Conservation (phyloP, 2,797 vertebrate genomes). For the Pseudomugil tenellus region DNA sequence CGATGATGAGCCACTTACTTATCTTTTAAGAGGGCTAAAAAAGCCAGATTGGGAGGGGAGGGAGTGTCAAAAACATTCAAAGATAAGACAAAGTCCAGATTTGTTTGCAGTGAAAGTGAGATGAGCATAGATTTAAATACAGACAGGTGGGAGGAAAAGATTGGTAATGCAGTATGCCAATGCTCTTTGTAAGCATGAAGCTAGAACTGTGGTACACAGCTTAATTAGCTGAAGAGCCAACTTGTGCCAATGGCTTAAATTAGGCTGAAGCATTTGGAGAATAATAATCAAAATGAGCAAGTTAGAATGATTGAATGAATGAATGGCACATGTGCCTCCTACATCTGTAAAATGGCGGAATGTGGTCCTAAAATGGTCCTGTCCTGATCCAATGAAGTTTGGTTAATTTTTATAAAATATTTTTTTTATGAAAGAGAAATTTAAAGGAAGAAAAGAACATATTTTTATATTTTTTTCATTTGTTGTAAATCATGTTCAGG, state of each 20-base stretch:
- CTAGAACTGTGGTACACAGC: constrained; percentile 42
- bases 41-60: constrained; percentile 59
- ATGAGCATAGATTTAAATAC: constrained; percentile 58
- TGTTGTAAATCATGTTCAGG: no score
- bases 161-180: constrained; percentile 42
- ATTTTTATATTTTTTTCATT: no score
- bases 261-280: constrained; percentile 56
- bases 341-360: constrained; percentile 52
- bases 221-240: constrained; percentile 68
- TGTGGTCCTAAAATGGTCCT: constrained; percentile 25
- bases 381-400: constrained; percentile 15
- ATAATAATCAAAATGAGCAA: constrained; percentile 59
- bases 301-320: constrained; percentile 29
- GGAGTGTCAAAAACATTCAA: constrained; percentile 61
- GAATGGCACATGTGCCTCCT: constrained; percentile 34
- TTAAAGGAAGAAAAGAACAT: neutral
- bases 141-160: constrained; percentile 68
- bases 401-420: constrained; percentile 12
- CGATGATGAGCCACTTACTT: constrained; percentile 72
- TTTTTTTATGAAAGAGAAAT: constrained; percentile 9
- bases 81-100: constrained; percentile 70
- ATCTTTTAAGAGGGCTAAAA: constrained; percentile 41
- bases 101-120: constrained; percentile 51
- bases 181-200: constrained; percentile 61
- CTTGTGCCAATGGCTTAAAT: constrained; percentile 58